Evolutionary conservation across 1,140 invertebrate species (phyloP).

Genomic region (Scylla paramamosain): DNA sequence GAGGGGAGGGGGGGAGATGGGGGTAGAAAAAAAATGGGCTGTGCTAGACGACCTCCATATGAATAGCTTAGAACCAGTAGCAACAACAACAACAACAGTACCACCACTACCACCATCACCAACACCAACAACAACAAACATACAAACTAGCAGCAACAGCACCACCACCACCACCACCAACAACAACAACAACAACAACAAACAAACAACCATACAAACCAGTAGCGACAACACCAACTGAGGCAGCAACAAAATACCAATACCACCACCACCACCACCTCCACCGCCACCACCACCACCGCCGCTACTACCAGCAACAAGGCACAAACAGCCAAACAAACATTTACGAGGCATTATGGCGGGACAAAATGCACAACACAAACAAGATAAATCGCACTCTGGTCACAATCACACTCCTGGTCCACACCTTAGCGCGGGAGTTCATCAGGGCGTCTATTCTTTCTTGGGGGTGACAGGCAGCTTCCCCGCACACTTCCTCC

Average conservation of each 20-base stretch:
- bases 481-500: too few species aligned
- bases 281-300: too few species aligned
- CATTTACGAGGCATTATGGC: background rate
- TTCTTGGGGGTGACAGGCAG: background rate
- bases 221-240: too few species aligned
- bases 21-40: too few species aligned
- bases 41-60: too few species aligned
- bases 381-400: background rate
- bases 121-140: background rate
- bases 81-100: background rate
- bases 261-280: too few species aligned
- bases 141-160: background rate
- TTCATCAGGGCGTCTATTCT: background rate
- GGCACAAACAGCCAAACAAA: background rate
- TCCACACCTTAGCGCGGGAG: background rate
- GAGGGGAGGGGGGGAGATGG: too few species aligned
- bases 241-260: too few species aligned
- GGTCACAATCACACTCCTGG: background rate
- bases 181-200: too few species aligned
- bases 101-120: background rate
- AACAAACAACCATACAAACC: too few species aligned
- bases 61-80: background rate
- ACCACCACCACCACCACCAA: too few species aligned
- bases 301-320: too few species aligned
- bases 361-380: background rate